Percentiles rank a stretch among this genome's conserved stretches.
phyloP scores from a whole-genome alignment of 2,888 invertebrate species.

The Chesias legatella region DNA sequence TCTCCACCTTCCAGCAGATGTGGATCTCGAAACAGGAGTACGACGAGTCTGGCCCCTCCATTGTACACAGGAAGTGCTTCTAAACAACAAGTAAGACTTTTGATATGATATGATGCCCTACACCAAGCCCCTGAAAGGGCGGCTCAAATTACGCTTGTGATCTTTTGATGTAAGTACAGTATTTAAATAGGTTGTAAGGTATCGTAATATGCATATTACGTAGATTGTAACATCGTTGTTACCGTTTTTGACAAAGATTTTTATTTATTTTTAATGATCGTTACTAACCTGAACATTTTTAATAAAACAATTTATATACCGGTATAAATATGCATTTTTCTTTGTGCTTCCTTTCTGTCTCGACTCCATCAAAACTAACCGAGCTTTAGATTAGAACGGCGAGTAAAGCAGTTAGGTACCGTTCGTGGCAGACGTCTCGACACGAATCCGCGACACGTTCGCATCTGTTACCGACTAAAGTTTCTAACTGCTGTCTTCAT shows the following conservation, averaged over 20 bases:
- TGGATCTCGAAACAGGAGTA: slow-evolving; percentile 99
- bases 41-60: slow-evolving; percentile 97
- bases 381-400: slow-evolving; percentile 1
- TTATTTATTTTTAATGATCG: slow-evolving; percentile 72
- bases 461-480: slow-evolving; percentile 21
- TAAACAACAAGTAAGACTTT: slow-evolving; percentile 69
- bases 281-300: slow-evolving; percentile 72
- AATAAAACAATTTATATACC: slow-evolving; percentile 77
- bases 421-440: slow-evolving; percentile 20
- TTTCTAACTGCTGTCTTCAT: slow-evolving; percentile 34
- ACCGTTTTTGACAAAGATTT: slow-evolving; percentile 72
- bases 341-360: slow-evolving; percentile 32
- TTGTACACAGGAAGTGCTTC: slow-evolving; percentile 96
- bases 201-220: slow-evolving; percentile 80
- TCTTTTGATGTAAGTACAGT: slow-evolving; percentile 75
- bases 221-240: slow-evolving; percentile 55
- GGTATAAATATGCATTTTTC: slow-evolving; percentile 62
- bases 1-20: slow-evolving; percentile 97
- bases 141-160: slow-evolving; percentile 79
- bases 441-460: slow-evolving; percentile 14
- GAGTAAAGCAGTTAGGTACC: slow-evolving; percentile 1
- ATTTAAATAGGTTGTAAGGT: slow-evolving; percentile 77
- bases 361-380: slow-evolving; percentile 20
- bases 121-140: slow-evolving; percentile 66
- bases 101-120: slow-evolving; percentile 72